Evolutionary conservation across 2,888 invertebrate genomes (phyloP), one percentile per base, ranked within the genome.

Genomic region (Mactromeris polynyma): DNA sequence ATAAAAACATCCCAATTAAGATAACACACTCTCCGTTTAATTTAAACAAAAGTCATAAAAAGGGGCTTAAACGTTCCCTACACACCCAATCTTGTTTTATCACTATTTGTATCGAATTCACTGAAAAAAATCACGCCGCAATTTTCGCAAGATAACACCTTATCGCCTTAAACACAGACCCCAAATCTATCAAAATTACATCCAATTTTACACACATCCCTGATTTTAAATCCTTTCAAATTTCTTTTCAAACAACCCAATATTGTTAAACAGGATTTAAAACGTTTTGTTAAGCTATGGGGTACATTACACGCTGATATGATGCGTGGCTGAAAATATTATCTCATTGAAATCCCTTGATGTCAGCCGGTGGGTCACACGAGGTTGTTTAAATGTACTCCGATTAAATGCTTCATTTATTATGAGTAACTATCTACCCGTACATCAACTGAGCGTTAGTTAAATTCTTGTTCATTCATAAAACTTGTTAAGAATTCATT

Each of bases 271-370:
- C 36, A 19, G 73, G 33, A 73, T 73, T 73, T 73, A 73, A 69
- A 73, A 26, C 73, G 73, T 73, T 73, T 73, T 26, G 17, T 33
- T 73, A 73, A 73, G 73, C 17, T 17, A n/a, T n/a, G 36, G 36
- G 51, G 26, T n/a, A 36, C 42, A 78, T 78, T 84, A 78, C 77
- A 51, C 84, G 84, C 78, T 36, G 84, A 36, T 77, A 38, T 84
- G 84, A 84, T 84, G 84, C 84, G 84, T 84, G 54, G 54, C 78
- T 36, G 26, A 64, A 64, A 7, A 58, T 58, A 36, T 73, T 33
- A 69, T 33, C 33, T 33, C 69, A 69, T 69, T 69, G 33, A 69
- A 69, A 33, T 7, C 31, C 73, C 73, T 73, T 36, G 36, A 17
- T 73, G 31, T 36, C 73, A 19, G 11, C 26, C 17, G 0, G 21